phyloP scores from a whole-genome alignment of 2,113 vertebrate species.

The Ciconia maguari region DNA sequence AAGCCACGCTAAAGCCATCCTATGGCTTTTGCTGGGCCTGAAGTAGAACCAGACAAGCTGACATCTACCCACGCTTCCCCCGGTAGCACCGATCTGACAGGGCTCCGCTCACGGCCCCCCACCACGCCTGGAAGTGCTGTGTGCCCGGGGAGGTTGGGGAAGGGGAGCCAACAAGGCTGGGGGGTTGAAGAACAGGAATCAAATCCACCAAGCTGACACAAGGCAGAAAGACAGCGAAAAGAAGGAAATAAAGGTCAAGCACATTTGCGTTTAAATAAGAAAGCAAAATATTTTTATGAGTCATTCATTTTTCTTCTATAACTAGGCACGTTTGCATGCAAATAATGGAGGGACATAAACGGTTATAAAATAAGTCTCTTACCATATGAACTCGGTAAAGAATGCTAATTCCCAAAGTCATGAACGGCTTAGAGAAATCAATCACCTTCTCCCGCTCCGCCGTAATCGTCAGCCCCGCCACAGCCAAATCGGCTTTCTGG shows the following conservation, averaged over 20 bases:
- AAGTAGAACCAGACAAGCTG: background rate
- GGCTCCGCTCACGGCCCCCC: background rate
- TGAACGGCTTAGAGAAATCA: constrained; percentile 98
- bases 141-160: background rate
- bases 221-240: background rate
- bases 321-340: constrained; percentile 51
- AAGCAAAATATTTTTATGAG: constrained; percentile 68
- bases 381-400: constrained; percentile 98
- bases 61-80: background rate
- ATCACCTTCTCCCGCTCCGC: constrained; percentile 97
- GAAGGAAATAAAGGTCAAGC: constrained; percentile 21
- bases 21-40: background rate
- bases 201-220: background rate
- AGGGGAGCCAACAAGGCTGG: background rate
- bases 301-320: constrained; percentile 34
- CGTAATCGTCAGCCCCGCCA: constrained; percentile 94
- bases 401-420: constrained; percentile 98
- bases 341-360: constrained; percentile 59
- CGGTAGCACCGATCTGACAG: background rate
- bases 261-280: constrained; percentile 51
- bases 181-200: background rate
- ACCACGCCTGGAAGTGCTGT: accelerated
- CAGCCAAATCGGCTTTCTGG: constrained; percentile 95
- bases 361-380: constrained; percentile 74
- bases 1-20: background rate